Base-by-base conservation (phyloP, 2,113 vertebrate species). In the Ciconia stormi region DNA sequence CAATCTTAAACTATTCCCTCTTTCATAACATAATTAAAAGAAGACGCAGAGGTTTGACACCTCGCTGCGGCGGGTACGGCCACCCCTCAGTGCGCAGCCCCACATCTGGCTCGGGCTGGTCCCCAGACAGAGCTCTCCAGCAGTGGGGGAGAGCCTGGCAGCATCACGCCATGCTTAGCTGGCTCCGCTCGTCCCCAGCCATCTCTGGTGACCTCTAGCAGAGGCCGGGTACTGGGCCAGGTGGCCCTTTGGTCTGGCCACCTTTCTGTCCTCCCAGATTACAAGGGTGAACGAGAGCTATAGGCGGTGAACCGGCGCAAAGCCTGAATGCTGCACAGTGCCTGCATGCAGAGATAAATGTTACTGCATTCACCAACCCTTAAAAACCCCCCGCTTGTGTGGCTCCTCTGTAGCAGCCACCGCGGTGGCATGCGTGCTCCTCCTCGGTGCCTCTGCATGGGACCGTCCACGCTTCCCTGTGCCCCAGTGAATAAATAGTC, bases 151-250 rank as follows among this genome's bases (percentile, higher is more conserved):
- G 49, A 56, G 22, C 50, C 21, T 21, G 42, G 78, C 38, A 67
- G 55, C 70, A 22, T 13, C 89, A 4, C 1, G 3, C 3, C 23
- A 1, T 2, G 5, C 9, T 72, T 4, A 0, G 1, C 55, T 8
- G 14, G 7, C 34, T 52, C 78, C 16, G 42, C 53, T 34, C 6
- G 0, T 10, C 36, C 46, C 46, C 92, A 22, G 29, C 21, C 22
- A 10, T 2, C 44, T 27, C 14, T 34, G 38, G 4, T 9, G n/a
- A 21, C 27, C 38, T 40, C 38, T 17, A 5, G 5, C 2, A 9
- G 58, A 12, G 34, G 76, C n/a, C 10, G 19, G 55, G 6, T 4
- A 2, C 23, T 1, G 18, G n/a, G 25, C 21, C 4, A 6, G 65
- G 38, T 9, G 40, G 29, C 21, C 47, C 42, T 32, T 47, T 1